Evolutionary conservation across 2,113 vertebrate species (phyloP).

Genomic region (Osmerus mordax): DNA sequence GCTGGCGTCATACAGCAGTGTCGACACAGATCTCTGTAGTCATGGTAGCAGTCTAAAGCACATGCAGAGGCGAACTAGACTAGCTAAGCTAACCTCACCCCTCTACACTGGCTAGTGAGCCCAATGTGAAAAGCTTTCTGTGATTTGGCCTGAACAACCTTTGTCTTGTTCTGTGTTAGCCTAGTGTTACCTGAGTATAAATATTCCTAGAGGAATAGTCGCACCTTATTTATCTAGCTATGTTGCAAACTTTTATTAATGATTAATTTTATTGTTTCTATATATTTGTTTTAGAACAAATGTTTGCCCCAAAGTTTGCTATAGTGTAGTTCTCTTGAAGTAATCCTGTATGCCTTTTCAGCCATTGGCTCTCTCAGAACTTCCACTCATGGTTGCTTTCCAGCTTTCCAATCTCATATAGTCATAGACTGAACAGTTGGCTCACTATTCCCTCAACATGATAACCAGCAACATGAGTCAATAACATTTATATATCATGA

Average conservation of each 20-base stretch:
- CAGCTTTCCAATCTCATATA: slow-evolving; percentile 27
- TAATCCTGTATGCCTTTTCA: slow-evolving; percentile 63
- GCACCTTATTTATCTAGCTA: slow-evolving; percentile 70
- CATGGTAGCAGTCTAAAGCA: neutral
- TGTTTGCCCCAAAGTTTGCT: slow-evolving; percentile 58
- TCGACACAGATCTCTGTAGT: too few relatives aligned
- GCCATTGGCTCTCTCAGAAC: slow-evolving; percentile 50
- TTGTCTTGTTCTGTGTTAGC: slow-evolving; percentile 49
- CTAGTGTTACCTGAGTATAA: slow-evolving; percentile 66
- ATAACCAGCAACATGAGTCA: slow-evolving; percentile 7
- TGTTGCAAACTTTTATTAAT: slow-evolving; percentile 37
- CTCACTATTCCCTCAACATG: neutral
- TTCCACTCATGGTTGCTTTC: slow-evolving; percentile 38
- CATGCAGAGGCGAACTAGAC: neutral
- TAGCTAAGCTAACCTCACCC: neutral
- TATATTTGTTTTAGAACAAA: slow-evolving; percentile 44
- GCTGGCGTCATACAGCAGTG: too few relatives aligned
- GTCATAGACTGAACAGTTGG: neutral
- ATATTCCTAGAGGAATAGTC: slow-evolving; percentile 67
- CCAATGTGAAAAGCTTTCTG: slow-evolving; percentile 2
- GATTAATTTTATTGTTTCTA: slow-evolving; percentile 33
- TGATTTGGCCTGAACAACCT: slow-evolving; percentile 42
- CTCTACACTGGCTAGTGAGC: slow-evolving; percentile 6
- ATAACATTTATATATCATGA: neutral
- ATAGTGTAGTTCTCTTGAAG: slow-evolving; percentile 57